Conservation (phyloP, 2,113 vertebrate species). For the Saccopteryx leptura region DNA sequence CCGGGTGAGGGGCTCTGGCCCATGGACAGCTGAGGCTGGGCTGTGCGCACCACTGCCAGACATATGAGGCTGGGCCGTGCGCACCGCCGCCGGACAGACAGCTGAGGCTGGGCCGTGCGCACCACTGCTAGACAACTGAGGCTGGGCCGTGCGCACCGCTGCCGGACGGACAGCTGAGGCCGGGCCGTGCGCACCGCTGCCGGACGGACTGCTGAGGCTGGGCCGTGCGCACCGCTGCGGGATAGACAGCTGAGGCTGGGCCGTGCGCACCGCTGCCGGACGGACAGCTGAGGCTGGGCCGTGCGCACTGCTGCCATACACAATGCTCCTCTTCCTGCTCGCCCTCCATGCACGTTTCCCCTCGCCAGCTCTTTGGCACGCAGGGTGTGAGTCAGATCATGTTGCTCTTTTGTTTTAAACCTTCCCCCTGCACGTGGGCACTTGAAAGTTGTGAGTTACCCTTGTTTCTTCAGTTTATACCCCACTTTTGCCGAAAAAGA, state of each 20-base stretch:
- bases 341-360: neutral
- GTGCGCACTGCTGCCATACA: accelerated
- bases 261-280: too few species aligned
- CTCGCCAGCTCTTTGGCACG: neutral
- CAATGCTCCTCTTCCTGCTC: neutral
- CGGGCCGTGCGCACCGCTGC: too few species aligned
- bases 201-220: too few species aligned
- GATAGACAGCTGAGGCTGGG: too few species aligned
- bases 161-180: too few species aligned
- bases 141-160: too few species aligned
- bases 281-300: neutral
- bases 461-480: neutral
- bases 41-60: too few species aligned
- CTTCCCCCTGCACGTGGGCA: neutral
- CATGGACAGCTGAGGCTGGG: neutral
- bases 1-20: neutral
- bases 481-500: neutral
- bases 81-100: neutral
- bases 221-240: too few species aligned
- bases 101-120: neutral
- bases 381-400: neutral
- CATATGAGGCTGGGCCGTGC: too few species aligned
- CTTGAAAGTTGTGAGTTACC: neutral
- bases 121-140: neutral
- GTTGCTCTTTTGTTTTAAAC: neutral